phyloP scores from a whole-genome alignment of 2,797 vertebrate species.

The Sebastes reedi region DNA sequence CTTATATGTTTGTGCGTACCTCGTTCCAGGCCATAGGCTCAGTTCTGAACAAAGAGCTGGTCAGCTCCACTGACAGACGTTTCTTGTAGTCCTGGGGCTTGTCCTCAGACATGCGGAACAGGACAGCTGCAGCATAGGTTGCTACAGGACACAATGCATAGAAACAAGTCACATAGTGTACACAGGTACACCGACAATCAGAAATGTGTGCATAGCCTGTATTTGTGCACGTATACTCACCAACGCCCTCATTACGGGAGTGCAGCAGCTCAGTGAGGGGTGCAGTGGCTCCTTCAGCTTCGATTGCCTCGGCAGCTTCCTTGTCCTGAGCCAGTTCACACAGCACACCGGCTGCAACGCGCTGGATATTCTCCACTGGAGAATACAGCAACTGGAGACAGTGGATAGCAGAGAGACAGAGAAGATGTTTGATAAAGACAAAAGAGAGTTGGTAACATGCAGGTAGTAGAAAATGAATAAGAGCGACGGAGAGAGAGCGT shows the following conservation, averaged over 20 bases:
- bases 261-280: constrained; percentile 96
- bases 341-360: constrained; percentile 97
- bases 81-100: constrained; percentile 99
- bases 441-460: neutral
- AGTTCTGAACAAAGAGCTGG: constrained; percentile 97
- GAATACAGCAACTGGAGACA: constrained; percentile 92
- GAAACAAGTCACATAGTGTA: neutral
- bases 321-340: constrained; percentile 99
- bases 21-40: constrained; percentile 99
- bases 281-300: constrained; percentile 97
- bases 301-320: constrained; percentile 97
- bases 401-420: neutral
- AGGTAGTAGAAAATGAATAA: neutral
- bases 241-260: constrained; percentile 98
- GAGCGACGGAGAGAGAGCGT: neutral
- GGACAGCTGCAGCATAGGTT: constrained; percentile 95
- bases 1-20: constrained; percentile 68
- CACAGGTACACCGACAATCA: neutral
- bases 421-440: neutral
- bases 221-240: constrained; percentile 76
- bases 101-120: constrained; percentile 99
- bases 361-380: constrained; percentile 98
- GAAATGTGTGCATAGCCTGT: neutral
- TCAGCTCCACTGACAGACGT: constrained; percentile 95
- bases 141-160: constrained; percentile 74